Base-by-base conservation (phyloP, 2,797 vertebrate species). In the Phalanger gymnotis region DNA sequence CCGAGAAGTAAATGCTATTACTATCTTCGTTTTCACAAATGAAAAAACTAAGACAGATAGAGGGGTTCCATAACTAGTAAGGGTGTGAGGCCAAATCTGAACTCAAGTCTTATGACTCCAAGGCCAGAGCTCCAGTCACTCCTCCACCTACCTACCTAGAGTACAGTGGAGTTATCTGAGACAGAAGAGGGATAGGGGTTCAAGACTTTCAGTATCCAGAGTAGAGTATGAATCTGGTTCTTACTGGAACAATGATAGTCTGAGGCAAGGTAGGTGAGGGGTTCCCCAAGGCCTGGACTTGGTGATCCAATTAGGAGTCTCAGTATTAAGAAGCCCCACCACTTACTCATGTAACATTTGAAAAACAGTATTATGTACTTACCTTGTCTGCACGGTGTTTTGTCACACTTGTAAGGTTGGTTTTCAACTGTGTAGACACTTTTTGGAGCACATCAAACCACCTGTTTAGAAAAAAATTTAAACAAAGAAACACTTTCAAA, bases 401-500 rank as follows among this genome's bases (percentile, higher is more conserved):
- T 0, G 99, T 98, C 95, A 99, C 99, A 89, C 99, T 99, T 19
- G 99, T 98, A 95, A 99, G 99, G 97, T 98, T 99, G 19, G 99
- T 99, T 98, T 99, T 99, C 97, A 99, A 95, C 94, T 99, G 99
- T 10, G 99, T 99, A 53, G 99, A 99, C 54, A 99, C 99, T 96
- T 99, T 99, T 97, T 99, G 99, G 98, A 99, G 99, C 4, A 99
- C 99, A 98, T 99, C 99, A 98, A 99, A 99, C 99, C 99, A 99
- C 53, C 99, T 99, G 97, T n/a, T 55, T 40, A 73, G 91, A 51
- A 66, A 58, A 93, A 96, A 91, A 96, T 40, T 53, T 27, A 55
- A 25, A 0, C 25, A 10, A 40, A 31, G 2, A 57, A 93, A 90
- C 22, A 47, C 2, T 0, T 0, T 94, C 92, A 47, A 81, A 73